These are phyloP conservation scores for Amazona guildingii DNA, from an alignment of 2,113 vertebrate species.

Conservation along the genomic window DNA sequence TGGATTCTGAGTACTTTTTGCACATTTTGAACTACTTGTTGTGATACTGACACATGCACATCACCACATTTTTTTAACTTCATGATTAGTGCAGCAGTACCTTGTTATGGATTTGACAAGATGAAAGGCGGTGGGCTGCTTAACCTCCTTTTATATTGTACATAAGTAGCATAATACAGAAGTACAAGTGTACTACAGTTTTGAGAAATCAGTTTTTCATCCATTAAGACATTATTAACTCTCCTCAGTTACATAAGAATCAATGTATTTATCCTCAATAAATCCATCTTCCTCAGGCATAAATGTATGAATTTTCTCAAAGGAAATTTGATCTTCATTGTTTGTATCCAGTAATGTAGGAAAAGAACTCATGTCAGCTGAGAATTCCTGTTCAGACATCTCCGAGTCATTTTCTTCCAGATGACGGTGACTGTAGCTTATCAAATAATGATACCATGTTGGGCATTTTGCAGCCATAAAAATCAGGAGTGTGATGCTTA, in stretches of 20 bases:
- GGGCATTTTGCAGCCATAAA: conserved; percentile 84
- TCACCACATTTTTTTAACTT: not conserved
- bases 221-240: conserved; percentile 42
- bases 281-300: conserved; percentile 81
- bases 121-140: not conserved
- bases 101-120: not conserved
- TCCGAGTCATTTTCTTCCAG: conserved; percentile 76
- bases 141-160: not conserved
- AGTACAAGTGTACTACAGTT: not conserved
- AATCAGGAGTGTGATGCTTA: conserved; percentile 80
- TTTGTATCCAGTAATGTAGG: conserved; percentile 51
- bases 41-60: not conserved
- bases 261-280: conserved; percentile 90
- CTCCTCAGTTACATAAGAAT: conserved; percentile 58
- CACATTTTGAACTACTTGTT: not conserved
- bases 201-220: not conserved
- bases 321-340: conserved; percentile 50
- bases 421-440: conserved; percentile 84
- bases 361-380: conserved; percentile 55
- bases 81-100: not conserved
- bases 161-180: not conserved
- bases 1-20: not conserved
- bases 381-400: conserved; percentile 66
- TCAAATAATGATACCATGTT: conserved; percentile 81
- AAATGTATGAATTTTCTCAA: conserved; percentile 69